Percentiles rank a stretch among this genome's conserved stretches.
phyloP scores from a whole-genome alignment of 2,797 vertebrate species.

The Myotis daubentonii region DNA sequence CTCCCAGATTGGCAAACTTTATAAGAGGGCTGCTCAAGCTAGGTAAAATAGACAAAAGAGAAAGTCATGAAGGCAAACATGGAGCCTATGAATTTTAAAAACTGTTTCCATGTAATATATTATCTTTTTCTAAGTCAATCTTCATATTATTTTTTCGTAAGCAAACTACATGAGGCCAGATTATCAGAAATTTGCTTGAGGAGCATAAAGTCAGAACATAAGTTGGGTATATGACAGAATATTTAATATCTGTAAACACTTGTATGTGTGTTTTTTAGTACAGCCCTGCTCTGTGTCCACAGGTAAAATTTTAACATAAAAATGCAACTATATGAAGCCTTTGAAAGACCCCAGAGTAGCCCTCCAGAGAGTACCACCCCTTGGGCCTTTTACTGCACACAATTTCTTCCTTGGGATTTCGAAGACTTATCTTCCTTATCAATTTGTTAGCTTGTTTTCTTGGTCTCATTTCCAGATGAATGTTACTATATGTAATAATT shows the following conservation, averaged over 20 bases:
- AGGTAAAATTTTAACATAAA: neutral
- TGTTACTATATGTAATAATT: neutral
- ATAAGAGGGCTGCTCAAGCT: neutral
- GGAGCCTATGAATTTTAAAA: too few relatives aligned
- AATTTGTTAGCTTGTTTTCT: neutral
- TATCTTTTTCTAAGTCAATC: neutral
- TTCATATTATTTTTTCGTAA: neutral
- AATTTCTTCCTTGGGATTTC: neutral
- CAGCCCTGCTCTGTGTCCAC: neutral
- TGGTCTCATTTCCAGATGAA: neutral
- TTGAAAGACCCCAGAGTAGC: too few relatives aligned
- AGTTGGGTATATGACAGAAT: neutral
- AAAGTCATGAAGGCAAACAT: neutral
- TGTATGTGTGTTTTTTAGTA: neutral
- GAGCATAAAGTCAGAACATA: neutral
- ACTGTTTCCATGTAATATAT: accelerated
- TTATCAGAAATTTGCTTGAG: neutral
- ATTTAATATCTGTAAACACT: neutral
- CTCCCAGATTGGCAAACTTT: neutral
- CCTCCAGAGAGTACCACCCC: neutral
- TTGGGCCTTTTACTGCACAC: neutral
- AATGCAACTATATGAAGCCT: neutral
- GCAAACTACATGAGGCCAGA: neutral
- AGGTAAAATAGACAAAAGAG: neutral
- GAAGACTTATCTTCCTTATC: neutral